phyloP scores from a whole-genome alignment of 2,888 invertebrate species.

The Ophion ellenae region DNA sequence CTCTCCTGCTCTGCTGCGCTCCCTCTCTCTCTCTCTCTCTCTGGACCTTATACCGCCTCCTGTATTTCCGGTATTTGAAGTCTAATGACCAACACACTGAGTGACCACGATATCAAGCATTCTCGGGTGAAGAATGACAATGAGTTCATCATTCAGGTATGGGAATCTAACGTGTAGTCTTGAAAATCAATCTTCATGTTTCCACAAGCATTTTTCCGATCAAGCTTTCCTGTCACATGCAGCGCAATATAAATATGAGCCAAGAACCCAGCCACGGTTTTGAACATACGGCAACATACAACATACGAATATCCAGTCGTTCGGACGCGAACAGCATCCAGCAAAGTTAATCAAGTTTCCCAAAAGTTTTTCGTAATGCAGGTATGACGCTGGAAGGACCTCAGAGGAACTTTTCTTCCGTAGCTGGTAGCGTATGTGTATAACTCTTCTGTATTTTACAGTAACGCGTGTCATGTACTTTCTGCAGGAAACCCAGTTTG shows the following conservation, averaged over 20 bases:
- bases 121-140: neutral
- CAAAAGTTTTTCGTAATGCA: conserved; percentile 59
- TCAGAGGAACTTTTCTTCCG: conserved; percentile 25
- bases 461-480: conserved; percentile 25
- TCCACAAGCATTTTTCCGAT: neutral
- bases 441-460: conserved; percentile 17
- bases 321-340: conserved; percentile 14
- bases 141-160: neutral
- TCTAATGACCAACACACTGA: conserved; percentile 21
- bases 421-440: conserved; percentile 11
- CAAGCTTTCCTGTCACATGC: neutral
- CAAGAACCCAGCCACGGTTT: neutral
- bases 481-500: neutral
- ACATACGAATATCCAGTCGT: conserved; percentile 18
- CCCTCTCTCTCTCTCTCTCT: conserved; percentile 11
- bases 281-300: neutral
- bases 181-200: neutral
- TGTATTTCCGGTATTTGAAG: conserved; percentile 38
- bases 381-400: conserved; percentile 42
- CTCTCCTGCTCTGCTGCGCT: neutral
- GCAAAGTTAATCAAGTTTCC: conserved; percentile 63
- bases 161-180: neutral
- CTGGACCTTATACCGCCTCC: neutral
- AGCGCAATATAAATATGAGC: conserved; percentile 2
- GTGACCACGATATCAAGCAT: neutral